Base-by-base conservation (phyloP, 1,140 invertebrate genomes). In the Sminthurinus signatus region DNA sequence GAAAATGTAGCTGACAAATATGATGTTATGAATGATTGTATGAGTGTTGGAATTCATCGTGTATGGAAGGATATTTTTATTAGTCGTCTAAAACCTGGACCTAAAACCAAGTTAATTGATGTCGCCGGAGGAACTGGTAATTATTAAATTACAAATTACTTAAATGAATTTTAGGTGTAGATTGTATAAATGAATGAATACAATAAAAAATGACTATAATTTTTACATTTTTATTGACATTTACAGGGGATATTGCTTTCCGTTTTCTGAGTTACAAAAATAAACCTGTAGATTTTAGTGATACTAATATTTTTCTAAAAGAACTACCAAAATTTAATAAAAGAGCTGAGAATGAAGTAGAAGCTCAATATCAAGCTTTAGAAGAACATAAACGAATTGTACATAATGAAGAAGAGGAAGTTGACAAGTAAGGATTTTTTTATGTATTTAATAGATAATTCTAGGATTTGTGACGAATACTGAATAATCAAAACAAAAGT, bases 31-130 rank as follows among this genome's bases (percentile, higher is more conserved):
- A 99, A 99, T 78, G 96, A 99, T 84, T 84, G 83, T 0, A 98
- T 99, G 94, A 97, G 93, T 67, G 78, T 87, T 65, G 95, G 96
- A 21, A 85, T 98, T 64, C 96, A 99, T 78, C 79, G 96, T 57
- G 71, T 98, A 2, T 99, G 96, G 96, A 99, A 99, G 77, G 93
- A 98, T 78, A 84, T 88, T 42, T 96, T 98, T 74, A 86, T 99
- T 52, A 80, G 85, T 63, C 82, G 83, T 65, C 76, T 98, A 19
- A 81, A 82, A 8, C 93, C 95, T 0, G 81, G 81, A 23, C 81
- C 83, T 69, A 86, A 87, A 17, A 91, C 87, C 23, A 85, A 85
- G 68, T 78, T 98, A 2, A 75, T 99, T 27, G 96, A 99, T 81
- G 91, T 96, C 70, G 96, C 96, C 64, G 96, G 96, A 55, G 96